These are phyloP conservation scores for Polia nebulosa DNA, from an alignment of 2,888 invertebrate genomes.

Conservation along the genomic window DNA sequence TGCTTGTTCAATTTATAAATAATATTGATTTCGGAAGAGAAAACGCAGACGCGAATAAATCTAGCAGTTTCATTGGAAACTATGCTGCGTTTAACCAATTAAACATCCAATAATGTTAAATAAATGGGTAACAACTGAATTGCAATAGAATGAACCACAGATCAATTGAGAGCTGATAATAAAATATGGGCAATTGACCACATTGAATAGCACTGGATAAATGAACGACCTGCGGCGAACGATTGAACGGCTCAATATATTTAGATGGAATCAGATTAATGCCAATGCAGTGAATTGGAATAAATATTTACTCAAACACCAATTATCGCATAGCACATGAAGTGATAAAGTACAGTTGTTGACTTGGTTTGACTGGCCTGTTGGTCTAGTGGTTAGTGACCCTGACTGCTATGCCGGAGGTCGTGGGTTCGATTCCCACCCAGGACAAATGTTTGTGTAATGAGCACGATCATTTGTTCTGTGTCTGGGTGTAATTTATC, in stretches of 20 bases:
- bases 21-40: slow-evolving; percentile 3
- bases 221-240: slow-evolving; percentile 50
- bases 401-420: too few relatives aligned
- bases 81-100: slow-evolving; percentile 18
- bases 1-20: background rate
- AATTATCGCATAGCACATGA: slow-evolving; percentile 4
- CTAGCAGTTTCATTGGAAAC: slow-evolving; percentile 8
- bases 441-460: too few relatives aligned
- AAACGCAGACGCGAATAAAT: background rate
- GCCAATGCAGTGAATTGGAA: slow-evolving; percentile 20
- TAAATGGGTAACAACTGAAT: slow-evolving; percentile 48
- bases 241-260: slow-evolving; percentile 49
- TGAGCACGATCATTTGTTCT: too few relatives aligned
- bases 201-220: slow-evolving; percentile 49
- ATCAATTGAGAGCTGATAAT: slow-evolving; percentile 64
- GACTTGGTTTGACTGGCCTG: too few relatives aligned
- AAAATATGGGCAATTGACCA: slow-evolving; percentile 50
- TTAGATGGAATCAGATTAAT: slow-evolving; percentile 52
- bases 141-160: slow-evolving; percentile 46
- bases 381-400: too few relatives aligned
- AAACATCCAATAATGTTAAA: slow-evolving; percentile 42
- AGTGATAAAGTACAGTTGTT: background rate
- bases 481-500: too few relatives aligned
- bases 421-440: too few relatives aligned
- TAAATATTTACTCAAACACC: slow-evolving; percentile 36